A percentile compares a stretch with the other conserved stretches of the same genome.
Evolutionary conservation across 2,888 invertebrate species (phyloP).

Genomic region (Zygaena filipendulae): DNA sequence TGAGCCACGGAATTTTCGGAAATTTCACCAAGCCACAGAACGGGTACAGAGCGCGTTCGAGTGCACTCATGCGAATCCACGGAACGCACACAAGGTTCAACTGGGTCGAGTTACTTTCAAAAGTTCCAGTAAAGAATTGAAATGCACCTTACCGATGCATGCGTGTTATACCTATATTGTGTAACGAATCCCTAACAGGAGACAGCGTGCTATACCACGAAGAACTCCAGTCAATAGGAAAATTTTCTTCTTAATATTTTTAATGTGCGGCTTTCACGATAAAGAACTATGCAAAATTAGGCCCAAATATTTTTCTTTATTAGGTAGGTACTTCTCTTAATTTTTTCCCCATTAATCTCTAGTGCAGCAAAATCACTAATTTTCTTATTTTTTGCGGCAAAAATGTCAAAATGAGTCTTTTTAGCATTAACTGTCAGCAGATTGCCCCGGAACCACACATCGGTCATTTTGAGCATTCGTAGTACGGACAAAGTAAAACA

Average conservation of each 20-base stretch:
- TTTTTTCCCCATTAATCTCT: too few relatives aligned
- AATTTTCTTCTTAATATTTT: constrained; percentile 5
- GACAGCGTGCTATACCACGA: constrained; percentile 4
- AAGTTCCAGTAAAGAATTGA: too few relatives aligned
- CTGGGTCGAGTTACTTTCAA: too few relatives aligned
- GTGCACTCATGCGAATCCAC: too few relatives aligned
- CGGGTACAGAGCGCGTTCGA: too few relatives aligned
- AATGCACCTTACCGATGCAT: too few relatives aligned
- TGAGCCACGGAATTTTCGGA: too few relatives aligned
- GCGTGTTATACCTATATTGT: constrained; percentile 11
- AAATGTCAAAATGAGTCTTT: constrained; percentile 6
- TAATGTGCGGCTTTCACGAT: constrained; percentile 9
- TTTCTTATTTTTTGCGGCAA: constrained; percentile 5
- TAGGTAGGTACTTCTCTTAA: constrained; percentile 1
- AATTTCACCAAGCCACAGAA: too few relatives aligned
- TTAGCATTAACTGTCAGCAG: constrained; percentile 6
- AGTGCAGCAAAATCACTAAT: too few relatives aligned
- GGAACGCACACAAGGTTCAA: too few relatives aligned
- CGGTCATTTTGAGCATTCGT: constrained; percentile 6
- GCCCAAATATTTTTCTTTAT: constrained; percentile 8
- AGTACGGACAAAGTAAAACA: too few relatives aligned
- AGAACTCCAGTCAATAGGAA: constrained; percentile 4
- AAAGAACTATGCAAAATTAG: constrained; percentile 4
- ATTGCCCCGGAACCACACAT: constrained; percentile 7
- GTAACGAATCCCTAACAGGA: constrained; percentile 7